Base-by-base conservation (phyloP, 2,888 invertebrate species). In the Ctenicera cuprea region DNA sequence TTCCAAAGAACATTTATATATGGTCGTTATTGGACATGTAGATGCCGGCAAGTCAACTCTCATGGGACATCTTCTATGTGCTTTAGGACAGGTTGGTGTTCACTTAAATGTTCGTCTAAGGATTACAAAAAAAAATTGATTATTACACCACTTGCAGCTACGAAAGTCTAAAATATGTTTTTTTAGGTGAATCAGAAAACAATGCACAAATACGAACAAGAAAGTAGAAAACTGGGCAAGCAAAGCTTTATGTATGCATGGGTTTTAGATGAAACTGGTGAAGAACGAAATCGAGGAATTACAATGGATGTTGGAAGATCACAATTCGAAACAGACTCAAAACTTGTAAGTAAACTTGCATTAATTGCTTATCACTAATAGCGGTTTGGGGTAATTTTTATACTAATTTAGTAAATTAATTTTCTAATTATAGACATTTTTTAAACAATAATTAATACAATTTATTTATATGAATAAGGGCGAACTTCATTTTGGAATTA, bases 201-300 rank as follows among this genome's bases (percentile, higher is more conserved):
- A 0, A 94, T 98, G 91, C 98, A 99, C 87, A 98, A 98, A 86
- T 97, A 97, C 89, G 98, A 98, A 85, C 97, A 97, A 85, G 99
- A 99, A 83, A 97, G 97, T 81, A 95, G 96, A 85, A 98, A 99
- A 87, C 89, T 97, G 78, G 99, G 99, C 2, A 99, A 99, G 87
- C 96, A 97, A 83, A 98, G 98, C 76, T 99, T 99, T 82, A 95
- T 97, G 89, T 99, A 95, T 87, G 99, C 99, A 2, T 99, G 99
- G 99, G 97, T 99, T 1, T 89, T 99, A 64, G 99, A 99, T 87
- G 99, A 99, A 88, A 99, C 98, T 73, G 97, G 97, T 0, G 99
- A 99, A 86, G 99, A 99, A 87, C 92, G 98, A 81, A 92, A 93
- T 26, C 91, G 99, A 78, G 99, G 99, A 12, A 98, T 99, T 62